These are phyloP conservation scores for Crotalus tigris DNA, from an alignment of 2,113 vertebrate genomes.

Conservation along the genomic window DNA sequence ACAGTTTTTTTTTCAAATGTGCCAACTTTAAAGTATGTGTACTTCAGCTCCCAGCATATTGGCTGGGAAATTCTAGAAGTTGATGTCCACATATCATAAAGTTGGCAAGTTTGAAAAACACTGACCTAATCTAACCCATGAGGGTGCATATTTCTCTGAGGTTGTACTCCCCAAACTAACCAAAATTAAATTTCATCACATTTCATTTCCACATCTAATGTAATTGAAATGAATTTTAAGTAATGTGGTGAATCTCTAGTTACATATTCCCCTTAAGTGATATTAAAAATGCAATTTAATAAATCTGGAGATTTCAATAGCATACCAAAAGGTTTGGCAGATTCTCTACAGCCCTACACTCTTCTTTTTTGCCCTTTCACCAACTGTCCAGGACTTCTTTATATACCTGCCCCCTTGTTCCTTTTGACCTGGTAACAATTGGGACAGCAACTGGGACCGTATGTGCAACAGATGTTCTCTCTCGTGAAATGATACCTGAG, in stretches of 20 bases:
- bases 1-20: neutral
- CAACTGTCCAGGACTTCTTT: neutral
- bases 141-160: neutral
- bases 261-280: neutral
- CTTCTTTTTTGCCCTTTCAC: neutral
- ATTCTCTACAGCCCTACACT: neutral
- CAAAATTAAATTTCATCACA: neutral
- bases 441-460: neutral
- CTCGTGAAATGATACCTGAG: neutral
- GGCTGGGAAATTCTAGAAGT: neutral
- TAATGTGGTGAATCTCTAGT: neutral
- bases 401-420: neutral
- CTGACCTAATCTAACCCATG: neutral
- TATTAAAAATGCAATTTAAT: neutral
- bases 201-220: neutral
- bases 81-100: neutral
- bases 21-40: neutral
- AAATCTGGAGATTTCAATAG: neutral
- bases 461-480: neutral
- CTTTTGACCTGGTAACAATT: neutral
- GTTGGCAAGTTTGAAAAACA: neutral
- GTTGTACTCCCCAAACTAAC: too few species aligned
- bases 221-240: neutral
- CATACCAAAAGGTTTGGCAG: too few species aligned
- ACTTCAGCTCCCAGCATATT: neutral